A percentile compares a stretch with the other conserved stretches of the same genome.
Conservation (phyloP, 1,140 invertebrate species). For the Caerostris darwini region DNA sequence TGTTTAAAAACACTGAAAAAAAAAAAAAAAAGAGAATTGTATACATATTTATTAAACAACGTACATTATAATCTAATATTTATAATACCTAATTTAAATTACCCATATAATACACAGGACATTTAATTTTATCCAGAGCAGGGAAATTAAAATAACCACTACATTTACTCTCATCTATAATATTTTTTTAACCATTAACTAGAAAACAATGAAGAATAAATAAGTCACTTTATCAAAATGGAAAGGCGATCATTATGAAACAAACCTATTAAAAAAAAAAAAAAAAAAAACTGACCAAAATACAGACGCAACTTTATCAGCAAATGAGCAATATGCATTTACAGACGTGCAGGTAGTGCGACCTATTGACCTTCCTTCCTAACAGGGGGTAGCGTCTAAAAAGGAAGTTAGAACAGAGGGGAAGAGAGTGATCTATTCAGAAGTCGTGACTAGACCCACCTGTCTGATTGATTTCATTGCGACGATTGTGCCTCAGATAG, state of each 20-base stretch:
- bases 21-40: too few relatives aligned
- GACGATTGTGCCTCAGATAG: neutral
- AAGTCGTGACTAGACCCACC: conserved; percentile 62
- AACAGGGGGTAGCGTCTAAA: conserved; percentile 13
- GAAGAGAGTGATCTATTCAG: neutral
- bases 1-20: too few relatives aligned
- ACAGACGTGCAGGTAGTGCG: neutral
- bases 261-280: neutral
- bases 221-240: neutral
- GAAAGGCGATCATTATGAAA: neutral
- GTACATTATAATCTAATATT: too few relatives aligned
- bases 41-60: too few relatives aligned
- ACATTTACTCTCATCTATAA: too few relatives aligned
- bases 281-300: neutral
- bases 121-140: too few relatives aligned
- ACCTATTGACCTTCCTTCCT: neutral
- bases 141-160: too few relatives aligned
- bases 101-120: too few relatives aligned
- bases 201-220: neutral
- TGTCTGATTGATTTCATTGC: conserved; percentile 35
- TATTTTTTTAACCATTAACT: neutral
- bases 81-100: too few relatives aligned
- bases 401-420: neutral
- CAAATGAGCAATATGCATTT: neutral
- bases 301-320: neutral